phyloP scores from a whole-genome alignment of 2,888 invertebrate genomes.

The Mystacides longicornis region DNA sequence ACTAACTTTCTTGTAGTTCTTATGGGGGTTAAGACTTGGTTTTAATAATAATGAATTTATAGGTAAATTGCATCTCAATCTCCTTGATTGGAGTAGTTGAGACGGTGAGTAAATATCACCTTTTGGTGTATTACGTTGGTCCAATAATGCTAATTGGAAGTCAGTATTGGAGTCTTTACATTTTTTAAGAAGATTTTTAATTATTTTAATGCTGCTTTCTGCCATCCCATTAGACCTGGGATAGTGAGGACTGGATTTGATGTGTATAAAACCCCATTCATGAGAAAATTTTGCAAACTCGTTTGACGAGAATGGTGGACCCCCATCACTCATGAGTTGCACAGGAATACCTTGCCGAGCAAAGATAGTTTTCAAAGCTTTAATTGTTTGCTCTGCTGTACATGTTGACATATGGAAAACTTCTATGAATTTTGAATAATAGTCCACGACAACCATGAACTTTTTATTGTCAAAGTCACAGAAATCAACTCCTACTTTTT shows the following conservation, averaged over 20 bases:
- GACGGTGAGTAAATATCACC: slow-evolving; percentile 10
- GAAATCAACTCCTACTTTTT: slow-evolving; percentile 27
- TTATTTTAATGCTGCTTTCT: slow-evolving; percentile 24
- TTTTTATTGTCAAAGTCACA: too few species aligned
- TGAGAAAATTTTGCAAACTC: neutral
- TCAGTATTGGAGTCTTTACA: slow-evolving; percentile 14
- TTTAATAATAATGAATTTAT: neutral
- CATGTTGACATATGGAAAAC: neutral
- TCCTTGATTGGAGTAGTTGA: slow-evolving; percentile 7
- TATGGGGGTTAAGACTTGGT: neutral
- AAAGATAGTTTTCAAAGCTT: neutral
- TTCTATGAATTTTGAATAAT: neutral
- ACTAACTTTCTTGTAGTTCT: neutral
- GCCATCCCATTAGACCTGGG: slow-evolving; percentile 21
- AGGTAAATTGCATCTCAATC: slow-evolving; percentile 1
- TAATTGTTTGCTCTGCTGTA: neutral
- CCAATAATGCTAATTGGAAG: slow-evolving; percentile 4
- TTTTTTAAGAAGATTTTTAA: slow-evolving; percentile 22
- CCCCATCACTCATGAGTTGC: neutral
- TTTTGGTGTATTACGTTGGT: slow-evolving; percentile 12
- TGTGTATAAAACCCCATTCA: neutral
- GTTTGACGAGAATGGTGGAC: neutral
- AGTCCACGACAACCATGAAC: slow-evolving; percentile 3
- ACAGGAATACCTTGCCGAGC: neutral
- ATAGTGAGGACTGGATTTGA: slow-evolving; percentile 14